Base-by-base conservation (phyloP, 2,888 invertebrate genomes). In the Coleophora deauratella region DNA sequence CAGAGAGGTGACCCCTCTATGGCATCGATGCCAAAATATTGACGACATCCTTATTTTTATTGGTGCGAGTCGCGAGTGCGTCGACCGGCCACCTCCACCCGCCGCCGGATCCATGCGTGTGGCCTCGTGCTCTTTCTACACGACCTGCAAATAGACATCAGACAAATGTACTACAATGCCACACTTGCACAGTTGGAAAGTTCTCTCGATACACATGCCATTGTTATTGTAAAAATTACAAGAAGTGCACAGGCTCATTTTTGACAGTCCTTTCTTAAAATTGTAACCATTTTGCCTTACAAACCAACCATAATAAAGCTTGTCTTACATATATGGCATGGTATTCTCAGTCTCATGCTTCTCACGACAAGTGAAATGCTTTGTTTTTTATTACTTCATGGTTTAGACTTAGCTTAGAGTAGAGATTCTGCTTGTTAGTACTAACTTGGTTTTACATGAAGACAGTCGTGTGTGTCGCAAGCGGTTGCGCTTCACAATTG, bases 21-120 rank as follows among this genome's bases (percentile, higher is more conserved):
- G 68, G 69, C 46, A 58, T 52, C 66, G 78, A 70, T 79, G 82
- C 84, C 81, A 84, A 81, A 67, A 66, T 69, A 80, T 82, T 84
- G 84, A 84, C 84, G 82, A 77, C 84, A 84, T 84, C 84, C 84
- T 81, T 84, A 80, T 84, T 82, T 84, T 76, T 80, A 82, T 79
- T 79, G 72, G 70, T 70, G 30, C 60, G 79, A 77, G 82, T 21
- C 21, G n/a, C n/a, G n/a, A n/a, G n/a, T 78, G 74, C 81, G 76
- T 67, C 81, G 84, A 82, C 82, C 81, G 81, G 62, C 66, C 72
- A 67, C 70, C 71, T 71, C 73, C 72, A 67, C 70, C 71, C 70
- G 72, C 69, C 69, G 51, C 47, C 56, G 59, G 65, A 68, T 66
- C 71, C 66, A 66, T 72, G 76, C 77, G 78, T 75, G 77, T 76